Evolutionary conservation across 2,888 invertebrate genomes (phyloP).

Genomic region (Chromoteleia sp.): DNA sequence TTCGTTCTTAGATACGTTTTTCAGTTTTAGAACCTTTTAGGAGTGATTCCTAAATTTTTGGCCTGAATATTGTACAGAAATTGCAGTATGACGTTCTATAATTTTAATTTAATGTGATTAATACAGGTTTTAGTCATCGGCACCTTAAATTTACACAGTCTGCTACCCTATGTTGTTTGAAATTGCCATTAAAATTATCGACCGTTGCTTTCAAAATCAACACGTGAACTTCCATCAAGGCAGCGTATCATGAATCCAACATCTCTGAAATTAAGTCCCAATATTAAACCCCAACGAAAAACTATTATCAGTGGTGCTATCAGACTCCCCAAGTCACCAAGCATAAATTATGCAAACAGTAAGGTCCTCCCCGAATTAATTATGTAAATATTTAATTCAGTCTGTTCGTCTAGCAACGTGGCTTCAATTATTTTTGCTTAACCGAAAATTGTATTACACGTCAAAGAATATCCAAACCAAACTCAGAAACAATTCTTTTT

Average conservation of each 20-base stretch:
- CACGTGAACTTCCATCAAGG: not conserved
- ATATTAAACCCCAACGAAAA: constrained; percentile 23
- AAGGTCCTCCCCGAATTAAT: constrained; percentile 31
- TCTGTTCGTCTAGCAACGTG: constrained; percentile 24
- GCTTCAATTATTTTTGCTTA: constrained; percentile 29
- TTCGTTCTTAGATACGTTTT: no score
- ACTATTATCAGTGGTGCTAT: constrained; percentile 27
- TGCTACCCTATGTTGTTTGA: not conserved
- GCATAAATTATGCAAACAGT: constrained; percentile 35
- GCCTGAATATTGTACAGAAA: no score
- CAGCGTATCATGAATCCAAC: not conserved
- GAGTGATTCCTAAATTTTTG: no score
- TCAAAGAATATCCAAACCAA: constrained; percentile 2
- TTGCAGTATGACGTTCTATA: no score
- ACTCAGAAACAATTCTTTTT: not conserved
- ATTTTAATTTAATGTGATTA: no score
- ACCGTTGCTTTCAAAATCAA: constrained; percentile 2
- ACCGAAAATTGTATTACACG: constrained; percentile 5
- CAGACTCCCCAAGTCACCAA: not conserved
- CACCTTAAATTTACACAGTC: no score
- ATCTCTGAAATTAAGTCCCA: constrained; percentile 11
- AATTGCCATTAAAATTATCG: constrained; percentile 11
- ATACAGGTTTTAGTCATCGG: no score
- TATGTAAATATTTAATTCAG: constrained; percentile 30
- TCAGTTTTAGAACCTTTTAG: no score